Percentiles rank a stretch among this genome's conserved stretches.
phyloP scores from a whole-genome alignment of 2,888 invertebrate genomes.

The Agrochola macilenta region DNA sequence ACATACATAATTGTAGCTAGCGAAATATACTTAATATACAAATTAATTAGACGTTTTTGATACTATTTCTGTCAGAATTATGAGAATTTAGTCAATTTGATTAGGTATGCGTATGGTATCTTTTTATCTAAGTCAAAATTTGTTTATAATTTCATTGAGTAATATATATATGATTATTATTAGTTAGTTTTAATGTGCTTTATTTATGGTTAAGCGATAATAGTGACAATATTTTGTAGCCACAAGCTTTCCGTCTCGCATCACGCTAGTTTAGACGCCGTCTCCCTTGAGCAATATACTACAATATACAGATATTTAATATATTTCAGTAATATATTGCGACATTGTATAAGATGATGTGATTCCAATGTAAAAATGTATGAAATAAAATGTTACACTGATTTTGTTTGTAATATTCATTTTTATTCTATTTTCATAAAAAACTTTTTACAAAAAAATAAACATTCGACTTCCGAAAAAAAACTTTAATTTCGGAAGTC shows the following conservation, averaged over 20 bases:
- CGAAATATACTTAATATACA: slow-evolving; percentile 26
- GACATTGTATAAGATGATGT: slow-evolving; percentile 52
- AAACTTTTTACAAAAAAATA: too few relatives aligned
- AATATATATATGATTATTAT: slow-evolving; percentile 4
- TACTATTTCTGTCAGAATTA: slow-evolving; percentile 7
- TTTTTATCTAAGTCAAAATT: slow-evolving; percentile 18
- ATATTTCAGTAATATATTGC: slow-evolving; percentile 65
- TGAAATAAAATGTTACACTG: slow-evolving; percentile 65
- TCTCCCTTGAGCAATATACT: slow-evolving; percentile 19
- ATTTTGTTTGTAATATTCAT: slow-evolving; percentile 41
- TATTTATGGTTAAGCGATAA: background rate
- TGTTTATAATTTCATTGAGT: background rate
- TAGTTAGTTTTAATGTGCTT: background rate
- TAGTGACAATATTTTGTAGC: background rate
- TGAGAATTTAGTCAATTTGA: slow-evolving; percentile 3
- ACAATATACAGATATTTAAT: slow-evolving; percentile 43
- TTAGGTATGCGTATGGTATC: background rate
- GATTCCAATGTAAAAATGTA: slow-evolving; percentile 66
- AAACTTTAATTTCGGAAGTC: too few relatives aligned
- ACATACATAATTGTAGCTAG: slow-evolving; percentile 2
- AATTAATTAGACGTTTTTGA: slow-evolving; percentile 17
- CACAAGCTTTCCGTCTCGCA: slow-evolving; percentile 9
- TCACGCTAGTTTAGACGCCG: slow-evolving; percentile 37
- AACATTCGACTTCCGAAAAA: too few relatives aligned
- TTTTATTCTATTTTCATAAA: background rate